These are phyloP conservation scores for Solea solea DNA, from an alignment of 2,113 vertebrate species.

Conservation along the genomic window DNA sequence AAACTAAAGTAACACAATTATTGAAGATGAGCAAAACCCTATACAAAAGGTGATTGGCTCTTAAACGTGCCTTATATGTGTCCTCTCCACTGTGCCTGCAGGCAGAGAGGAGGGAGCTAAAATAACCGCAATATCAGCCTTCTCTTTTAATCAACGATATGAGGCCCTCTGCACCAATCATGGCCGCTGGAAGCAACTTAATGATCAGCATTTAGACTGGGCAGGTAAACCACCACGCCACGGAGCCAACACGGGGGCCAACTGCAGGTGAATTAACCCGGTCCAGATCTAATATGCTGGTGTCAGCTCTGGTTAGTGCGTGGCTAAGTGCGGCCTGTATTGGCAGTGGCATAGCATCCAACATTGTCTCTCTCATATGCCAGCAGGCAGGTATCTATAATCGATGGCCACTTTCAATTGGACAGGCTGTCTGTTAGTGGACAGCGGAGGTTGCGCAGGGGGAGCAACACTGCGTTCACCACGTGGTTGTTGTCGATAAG, in stretches of 20 bases:
- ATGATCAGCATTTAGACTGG: constrained; percentile 90
- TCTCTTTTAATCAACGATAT: constrained; percentile 74
- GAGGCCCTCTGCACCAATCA: constrained; percentile 66
- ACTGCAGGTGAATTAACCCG: constrained; percentile 96
- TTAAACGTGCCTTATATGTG: constrained; percentile 15
- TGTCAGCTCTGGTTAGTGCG: constrained; percentile 95
- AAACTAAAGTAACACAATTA: no score
- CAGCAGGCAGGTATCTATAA: constrained; percentile 80
- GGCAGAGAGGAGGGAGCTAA: constrained; percentile 31
- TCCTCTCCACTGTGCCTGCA: constrained; percentile 22
- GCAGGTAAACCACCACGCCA: constrained; percentile 89
- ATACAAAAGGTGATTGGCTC: constrained; percentile 23
- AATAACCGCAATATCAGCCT: constrained; percentile 69
- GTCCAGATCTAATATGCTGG: constrained; percentile 94
- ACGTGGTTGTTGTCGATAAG: constrained; percentile 50
- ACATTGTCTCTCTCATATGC: constrained; percentile 79
- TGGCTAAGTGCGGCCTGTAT: constrained; percentile 84
- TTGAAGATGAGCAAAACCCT: no score
- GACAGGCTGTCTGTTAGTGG: constrained; percentile 71
- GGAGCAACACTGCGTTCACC: constrained; percentile 45
- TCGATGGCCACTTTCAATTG: constrained; percentile 81
- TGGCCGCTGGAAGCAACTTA: constrained; percentile 75
- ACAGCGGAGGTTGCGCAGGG: constrained; percentile 42
- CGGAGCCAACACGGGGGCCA: constrained; percentile 92
- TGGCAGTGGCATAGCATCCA: constrained; percentile 84